A percentile compares a stretch with the other conserved stretches of the same genome.
Evolutionary conservation across 1,140 invertebrate genomes (phyloP).

Genomic region (Dryas iulia): DNA sequence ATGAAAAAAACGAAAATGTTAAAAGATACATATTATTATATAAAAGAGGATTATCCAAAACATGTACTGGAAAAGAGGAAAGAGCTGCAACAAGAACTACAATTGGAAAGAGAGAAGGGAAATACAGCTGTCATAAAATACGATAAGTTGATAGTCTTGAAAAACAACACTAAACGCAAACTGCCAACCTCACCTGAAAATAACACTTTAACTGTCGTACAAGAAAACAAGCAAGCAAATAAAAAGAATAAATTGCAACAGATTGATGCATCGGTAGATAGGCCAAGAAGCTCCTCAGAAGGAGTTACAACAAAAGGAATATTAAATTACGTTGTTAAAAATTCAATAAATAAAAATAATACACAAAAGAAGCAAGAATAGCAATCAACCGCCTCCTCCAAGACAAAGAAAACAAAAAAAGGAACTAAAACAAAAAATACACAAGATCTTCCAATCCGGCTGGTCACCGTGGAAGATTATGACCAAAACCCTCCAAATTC

Average conservation of each 20-base stretch:
- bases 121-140: slow-evolving; percentile 16
- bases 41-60: too few relatives aligned
- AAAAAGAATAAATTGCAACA: slow-evolving; percentile 20
- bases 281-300: slow-evolving; percentile 16
- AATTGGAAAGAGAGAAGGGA: slow-evolving; percentile 19
- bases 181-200: slow-evolving; percentile 11
- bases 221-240: slow-evolving; percentile 8
- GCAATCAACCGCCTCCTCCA: slow-evolving; percentile 8
- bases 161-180: slow-evolving; percentile 20
- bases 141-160: neutral
- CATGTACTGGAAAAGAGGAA: too few relatives aligned
- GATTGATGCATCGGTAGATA: neutral
- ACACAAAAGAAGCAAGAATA: slow-evolving; percentile 10
- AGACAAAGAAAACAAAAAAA: neutral
- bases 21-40: too few relatives aligned
- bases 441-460: slow-evolving; percentile 7
- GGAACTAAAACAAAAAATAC: neutral
- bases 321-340: slow-evolving; percentile 18
- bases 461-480: slow-evolving; percentile 1
- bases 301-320: slow-evolving; percentile 16
- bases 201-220: neutral
- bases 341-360: slow-evolving; percentile 2
- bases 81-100: slow-evolving; percentile 13
- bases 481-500: slow-evolving; percentile 5
- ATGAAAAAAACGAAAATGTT: too few relatives aligned